These are phyloP conservation scores for Bombyx mori DNA, from an alignment of 1,140 invertebrate genomes.

Conservation along the genomic window ASM3026992v2 NC_085122.1:1609001-1609500, in stretches of 20 bases:
- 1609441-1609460: no score
- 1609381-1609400: no score
- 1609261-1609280: conserved; percentile 82
- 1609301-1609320: no score
- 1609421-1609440: no score
- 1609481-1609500: no score
- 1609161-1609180: conserved; percentile 74
- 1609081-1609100: conserved; percentile 76
- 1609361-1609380: no score
- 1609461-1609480: no score
- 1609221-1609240: conserved; percentile 81
- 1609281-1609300: conserved; percentile 54
- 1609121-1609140: conserved; percentile 72
- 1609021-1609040: not conserved
- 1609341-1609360: no score
- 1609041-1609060: conserved; percentile 78
- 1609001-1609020: not conserved
- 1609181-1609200: conserved; percentile 74
- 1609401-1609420: no score
- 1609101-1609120: conserved; percentile 76
- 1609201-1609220: conserved; percentile 76
- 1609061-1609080: conserved; percentile 76
- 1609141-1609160: conserved; percentile 68
- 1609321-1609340: no score
- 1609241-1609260: conserved; percentile 81